A percentile compares a stretch with the other conserved stretches of the same genome.
Evolutionary conservation across 2,113 vertebrate species (phyloP).

Genomic region (Burhinus bistriatus): DNA sequence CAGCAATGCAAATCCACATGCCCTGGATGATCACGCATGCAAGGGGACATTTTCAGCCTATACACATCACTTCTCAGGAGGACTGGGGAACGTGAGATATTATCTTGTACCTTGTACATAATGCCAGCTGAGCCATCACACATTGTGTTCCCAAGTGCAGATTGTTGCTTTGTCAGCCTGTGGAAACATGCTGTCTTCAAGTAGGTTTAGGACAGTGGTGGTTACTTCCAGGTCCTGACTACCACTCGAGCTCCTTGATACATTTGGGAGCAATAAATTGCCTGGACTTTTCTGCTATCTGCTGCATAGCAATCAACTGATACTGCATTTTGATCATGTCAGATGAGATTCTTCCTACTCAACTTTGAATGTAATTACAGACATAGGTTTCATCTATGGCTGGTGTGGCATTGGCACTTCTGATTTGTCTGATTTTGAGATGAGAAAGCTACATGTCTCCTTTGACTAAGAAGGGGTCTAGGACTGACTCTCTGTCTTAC

Average conservation of each 20-base stretch:
- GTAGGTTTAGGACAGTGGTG: neutral
- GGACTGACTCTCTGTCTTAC: neutral
- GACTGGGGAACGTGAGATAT: neutral
- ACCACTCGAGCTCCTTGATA: neutral
- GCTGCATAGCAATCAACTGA: neutral
- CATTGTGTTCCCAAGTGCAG: neutral
- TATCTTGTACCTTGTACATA: neutral
- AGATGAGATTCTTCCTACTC: neutral
- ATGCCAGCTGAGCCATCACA: neutral
- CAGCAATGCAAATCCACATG: neutral
- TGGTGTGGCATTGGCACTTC: neutral
- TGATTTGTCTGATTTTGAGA: neutral
- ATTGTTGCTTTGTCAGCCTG: neutral
- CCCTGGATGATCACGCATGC: neutral
- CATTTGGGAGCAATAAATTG: neutral
- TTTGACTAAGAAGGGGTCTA: neutral
- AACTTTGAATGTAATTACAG: neutral
- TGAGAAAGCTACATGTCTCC: neutral
- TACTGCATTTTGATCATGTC: neutral
- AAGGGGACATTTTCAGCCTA: neutral
- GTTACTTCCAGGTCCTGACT: neutral
- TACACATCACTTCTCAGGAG: neutral
- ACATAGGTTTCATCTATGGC: neutral
- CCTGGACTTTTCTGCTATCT: neutral
- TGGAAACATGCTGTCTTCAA: neutral